Conservation (phyloP, 2,113 vertebrate genomes). For the Callopanchax toddi region DNA sequence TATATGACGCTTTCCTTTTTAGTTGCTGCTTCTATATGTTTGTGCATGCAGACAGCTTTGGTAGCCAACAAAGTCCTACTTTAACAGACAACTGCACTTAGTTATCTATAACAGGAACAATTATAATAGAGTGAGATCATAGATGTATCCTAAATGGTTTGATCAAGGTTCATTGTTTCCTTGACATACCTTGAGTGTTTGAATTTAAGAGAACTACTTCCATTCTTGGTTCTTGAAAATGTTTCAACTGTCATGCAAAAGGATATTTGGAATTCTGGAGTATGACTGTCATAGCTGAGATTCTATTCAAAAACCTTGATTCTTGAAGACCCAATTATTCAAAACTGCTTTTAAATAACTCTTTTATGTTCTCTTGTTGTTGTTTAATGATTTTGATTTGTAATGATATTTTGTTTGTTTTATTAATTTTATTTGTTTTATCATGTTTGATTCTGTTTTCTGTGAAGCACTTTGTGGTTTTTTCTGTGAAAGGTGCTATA, state of each 20-base stretch:
- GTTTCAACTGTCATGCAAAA: background rate
- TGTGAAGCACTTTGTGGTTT: too few relatives aligned
- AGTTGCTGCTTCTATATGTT: background rate
- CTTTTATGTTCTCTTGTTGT: too few relatives aligned
- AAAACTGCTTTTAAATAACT: too few relatives aligned
- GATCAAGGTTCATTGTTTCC: constrained; percentile 30
- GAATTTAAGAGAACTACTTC: too few relatives aligned
- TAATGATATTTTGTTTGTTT: too few relatives aligned
- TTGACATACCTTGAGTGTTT: too few relatives aligned
- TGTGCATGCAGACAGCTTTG: constrained; percentile 11
- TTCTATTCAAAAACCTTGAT: background rate
- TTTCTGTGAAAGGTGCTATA: too few relatives aligned
- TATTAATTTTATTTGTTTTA: too few relatives aligned
- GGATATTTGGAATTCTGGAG: too few relatives aligned
- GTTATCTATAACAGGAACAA: background rate
- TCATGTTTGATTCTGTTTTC: too few relatives aligned
- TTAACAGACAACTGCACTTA: background rate
- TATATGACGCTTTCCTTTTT: constrained; percentile 41
- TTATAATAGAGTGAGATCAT: constrained; percentile 2
- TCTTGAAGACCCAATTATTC: too few relatives aligned
- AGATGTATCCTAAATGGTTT: constrained; percentile 7
- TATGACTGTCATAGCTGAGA: background rate
- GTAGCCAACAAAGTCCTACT: background rate
- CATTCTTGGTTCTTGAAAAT: background rate
- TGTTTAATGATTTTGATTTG: too few relatives aligned